Base-by-base conservation (phyloP, 92 coral and sea anemone genomes). In the Muricea muricata region DNA sequence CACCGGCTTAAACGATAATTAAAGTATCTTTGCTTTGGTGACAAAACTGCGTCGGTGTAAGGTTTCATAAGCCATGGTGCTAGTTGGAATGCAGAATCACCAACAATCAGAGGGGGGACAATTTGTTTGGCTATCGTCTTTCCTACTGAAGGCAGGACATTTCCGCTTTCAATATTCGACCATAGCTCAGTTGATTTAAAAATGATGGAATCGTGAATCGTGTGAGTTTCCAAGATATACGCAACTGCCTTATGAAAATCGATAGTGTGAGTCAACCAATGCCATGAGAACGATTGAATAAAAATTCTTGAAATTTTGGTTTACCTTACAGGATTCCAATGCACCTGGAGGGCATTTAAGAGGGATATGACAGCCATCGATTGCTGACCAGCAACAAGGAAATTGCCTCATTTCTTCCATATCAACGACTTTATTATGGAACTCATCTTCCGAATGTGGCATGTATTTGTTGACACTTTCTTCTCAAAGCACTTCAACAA, bases 351-450 rank as follows among this genome's bases (percentile, higher is more conserved):
- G 83, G 30, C 91, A 81, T 79, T 87, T 87, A 26, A 87, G 58
- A n/a, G 87, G 87, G 32, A 87, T 56, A 54, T 87, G 91, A 75
- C 91, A 87, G 35, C 91, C 87, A 82, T 81, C 86, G 77, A 88
- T 72, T 30, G 88, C 88, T 23, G 85, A 73, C 91, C 88, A 88
- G 66, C 85, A 80, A 70, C 84, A 87, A 34, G 87, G 91, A 41
- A 87, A 87, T 73, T 81, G 91, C 91, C 91, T 81, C 67, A 81
- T 47, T 83, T 87, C 75, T 82, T 87, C 90, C 86, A 82, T 87
- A 80, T 87, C 90, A 26, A 87, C 18, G 61, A 87, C 71, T 56
- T 87, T 80, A 33, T 80, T 84, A 23, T 60, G 58, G 73, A 68
- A 69, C 30, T 55, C 39, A 30, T 31, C 82, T 25, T 87, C 80